These are phyloP conservation scores for Protomyctophum bolini DNA, from an alignment of 2,113 vertebrate genomes.

Conservation along the genomic window DNA sequence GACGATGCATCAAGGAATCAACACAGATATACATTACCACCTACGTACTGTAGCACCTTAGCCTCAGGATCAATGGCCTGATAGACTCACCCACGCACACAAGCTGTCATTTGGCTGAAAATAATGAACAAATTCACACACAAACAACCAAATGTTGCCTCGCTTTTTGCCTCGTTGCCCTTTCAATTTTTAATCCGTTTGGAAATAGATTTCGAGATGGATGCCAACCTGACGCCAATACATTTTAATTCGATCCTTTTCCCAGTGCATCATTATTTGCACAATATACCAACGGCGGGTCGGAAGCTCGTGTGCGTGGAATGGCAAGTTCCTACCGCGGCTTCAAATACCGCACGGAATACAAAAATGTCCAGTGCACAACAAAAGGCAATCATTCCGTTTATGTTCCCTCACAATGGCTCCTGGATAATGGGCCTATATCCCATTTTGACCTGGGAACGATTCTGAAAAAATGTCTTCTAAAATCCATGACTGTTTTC, in stretches of 20 bases:
- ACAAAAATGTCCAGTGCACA: slow-evolving; percentile 42
- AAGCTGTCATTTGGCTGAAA: slow-evolving; percentile 21
- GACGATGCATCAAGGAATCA: not conserved
- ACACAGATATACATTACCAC: slow-evolving; percentile 1
- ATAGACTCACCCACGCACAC: slow-evolving; percentile 11
- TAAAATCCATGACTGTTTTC: too few relatives aligned
- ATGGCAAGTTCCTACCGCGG: slow-evolving; percentile 48
- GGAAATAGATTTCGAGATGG: slow-evolving; percentile 68
- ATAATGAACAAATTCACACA: slow-evolving; percentile 32
- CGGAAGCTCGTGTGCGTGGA: slow-evolving; percentile 52
- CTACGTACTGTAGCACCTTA: not conserved
- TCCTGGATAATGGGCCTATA: slow-evolving; percentile 64
- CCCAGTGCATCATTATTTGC: slow-evolving; percentile 65
- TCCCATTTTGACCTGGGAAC: too few relatives aligned
- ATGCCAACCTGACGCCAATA: slow-evolving; percentile 62
- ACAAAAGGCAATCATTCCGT: slow-evolving; percentile 73
- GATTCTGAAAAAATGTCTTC: too few relatives aligned
- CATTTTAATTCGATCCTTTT: slow-evolving; percentile 68
- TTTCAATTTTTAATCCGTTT: slow-evolving; percentile 67
- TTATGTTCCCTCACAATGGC: slow-evolving; percentile 72
- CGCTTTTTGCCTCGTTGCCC: slow-evolving; percentile 25
- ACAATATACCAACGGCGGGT: slow-evolving; percentile 51
- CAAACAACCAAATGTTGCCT: slow-evolving; percentile 22
- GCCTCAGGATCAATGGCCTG: not conserved
- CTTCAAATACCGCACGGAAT: slow-evolving; percentile 64